These are phyloP conservation scores for Lepilemur septentrionalis DNA, from an alignment of 2,797 vertebrate species.

Conservation along the genomic window DNA sequence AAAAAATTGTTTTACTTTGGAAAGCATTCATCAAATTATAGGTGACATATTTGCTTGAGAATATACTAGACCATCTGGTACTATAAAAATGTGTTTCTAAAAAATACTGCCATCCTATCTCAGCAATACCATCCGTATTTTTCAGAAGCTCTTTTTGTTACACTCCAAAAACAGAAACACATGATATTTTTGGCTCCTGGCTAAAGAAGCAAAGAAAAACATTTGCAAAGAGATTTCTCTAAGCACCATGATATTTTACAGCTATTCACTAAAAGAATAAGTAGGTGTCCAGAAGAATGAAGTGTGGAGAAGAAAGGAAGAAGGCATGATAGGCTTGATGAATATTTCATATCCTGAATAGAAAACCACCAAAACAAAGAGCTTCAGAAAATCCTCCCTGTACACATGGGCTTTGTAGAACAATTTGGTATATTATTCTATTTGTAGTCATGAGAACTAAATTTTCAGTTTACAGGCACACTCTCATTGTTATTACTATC, in stretches of 20 bases:
- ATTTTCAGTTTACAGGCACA: background rate
- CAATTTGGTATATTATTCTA: background rate
- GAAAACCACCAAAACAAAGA: slow-evolving; percentile 24
- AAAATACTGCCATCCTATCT: slow-evolving; percentile 69
- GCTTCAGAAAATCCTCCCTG: background rate
- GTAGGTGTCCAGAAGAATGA: slow-evolving; percentile 42
- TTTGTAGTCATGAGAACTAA: background rate
- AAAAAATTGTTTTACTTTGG: slow-evolving; percentile 74
- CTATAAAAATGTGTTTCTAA: slow-evolving; percentile 67
- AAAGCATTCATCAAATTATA: slow-evolving; percentile 79
- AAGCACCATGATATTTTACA: slow-evolving; percentile 40
- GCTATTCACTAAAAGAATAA: slow-evolving; percentile 63
- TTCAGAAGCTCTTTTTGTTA: slow-evolving; percentile 66
- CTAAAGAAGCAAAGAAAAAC: slow-evolving; percentile 63
- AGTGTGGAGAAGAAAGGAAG: slow-evolving; percentile 22
- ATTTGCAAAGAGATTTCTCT: slow-evolving; percentile 64
- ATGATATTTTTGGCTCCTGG: slow-evolving; percentile 62
- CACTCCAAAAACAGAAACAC: slow-evolving; percentile 58
- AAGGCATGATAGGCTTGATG: background rate
- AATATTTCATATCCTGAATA: slow-evolving; percentile 32
- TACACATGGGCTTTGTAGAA: background rate
- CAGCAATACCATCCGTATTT: slow-evolving; percentile 48
- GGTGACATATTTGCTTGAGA: slow-evolving; percentile 76
- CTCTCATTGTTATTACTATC: background rate
- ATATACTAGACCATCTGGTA: slow-evolving; percentile 78